These are phyloP conservation scores for Meta bourneti DNA, from an alignment of 2,888 invertebrate genomes.

Conservation along the genomic window DNA sequence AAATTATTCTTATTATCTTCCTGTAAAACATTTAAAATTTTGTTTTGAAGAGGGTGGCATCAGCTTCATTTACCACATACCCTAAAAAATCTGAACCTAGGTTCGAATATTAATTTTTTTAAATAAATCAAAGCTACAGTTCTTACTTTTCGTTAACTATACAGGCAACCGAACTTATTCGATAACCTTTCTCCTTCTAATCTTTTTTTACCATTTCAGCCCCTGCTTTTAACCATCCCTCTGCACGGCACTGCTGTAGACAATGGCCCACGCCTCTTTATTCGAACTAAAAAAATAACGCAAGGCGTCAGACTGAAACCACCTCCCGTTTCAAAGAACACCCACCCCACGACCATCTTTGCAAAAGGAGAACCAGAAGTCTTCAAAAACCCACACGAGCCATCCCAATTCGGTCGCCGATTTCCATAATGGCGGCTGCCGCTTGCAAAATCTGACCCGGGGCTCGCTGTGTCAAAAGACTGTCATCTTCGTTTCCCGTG, in stretches of 20 bases:
- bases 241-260: neutral
- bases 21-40: no score
- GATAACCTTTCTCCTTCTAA: no score
- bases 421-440: neutral
- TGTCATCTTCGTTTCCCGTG: slow-evolving; percentile 25
- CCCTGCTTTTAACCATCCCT: neutral
- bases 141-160: no score
- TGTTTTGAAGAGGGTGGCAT: no score
- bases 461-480: slow-evolving; percentile 35
- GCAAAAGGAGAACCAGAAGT: neutral
- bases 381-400: neutral
- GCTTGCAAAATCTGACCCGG: slow-evolving; percentile 1
- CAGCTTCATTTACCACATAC: no score
- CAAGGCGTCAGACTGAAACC: neutral
- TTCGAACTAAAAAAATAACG: neutral
- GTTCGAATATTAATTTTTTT: no score
- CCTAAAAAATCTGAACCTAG: no score
- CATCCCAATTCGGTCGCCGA: neutral
- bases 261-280: neutral
- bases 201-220: no score
- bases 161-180: no score
- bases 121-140: no score
- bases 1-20: no score
- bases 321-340: slow-evolving; percentile 8
- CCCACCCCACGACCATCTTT: slow-evolving; percentile 8